Base-by-base conservation (phyloP, 1,140 invertebrate genomes). In the Sminthurides bifidus region DNA sequence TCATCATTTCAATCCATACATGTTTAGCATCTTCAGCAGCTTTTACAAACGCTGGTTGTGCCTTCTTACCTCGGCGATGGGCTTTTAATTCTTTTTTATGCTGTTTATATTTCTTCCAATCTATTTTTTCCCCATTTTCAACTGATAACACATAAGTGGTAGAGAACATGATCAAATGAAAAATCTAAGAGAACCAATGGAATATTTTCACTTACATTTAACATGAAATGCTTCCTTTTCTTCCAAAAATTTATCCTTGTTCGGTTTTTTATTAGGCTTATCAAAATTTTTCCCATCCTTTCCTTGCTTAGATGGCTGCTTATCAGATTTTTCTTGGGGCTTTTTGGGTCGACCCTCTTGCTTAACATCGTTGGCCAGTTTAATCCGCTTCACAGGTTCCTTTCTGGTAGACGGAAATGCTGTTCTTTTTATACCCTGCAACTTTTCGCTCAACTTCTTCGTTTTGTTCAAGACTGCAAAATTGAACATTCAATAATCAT, bases 21-120 rank as follows among this genome's bases (percentile, higher is more conserved):
- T 30, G 21, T 21, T 56, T 56, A 4, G 45, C 54, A 8, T 49
- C 26, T 15, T 29, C 27, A 8, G 21, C 19, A 3, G 29, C 29
- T 21, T 14, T 12, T 8, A 27, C 31, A 24, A 50, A 14, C n/a
- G 17, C 23, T 4, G 14, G 8, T 23, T 24, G 35, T n/a, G 4
- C 27, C 24, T 51, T 35, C 12, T 50, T 37, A 12, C 21, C 27
- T 33, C 51, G 26, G 5, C 54, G 10, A 2, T 8, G 12, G 35
- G 15, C 12, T 26, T 51, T 56, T 6, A 56, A 30, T 19, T 50
- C 3, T 30, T 56, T 56, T 23, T 50, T 56, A 23, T 56, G 31
- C 17, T n/a, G 3, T 21, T 51, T 56, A 4, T 14, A 29, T 31
- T 38, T 30, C 21, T 51, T 56, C 54, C 54, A 56, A 51, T 56